Conservation (phyloP, 2,113 vertebrate genomes). For the Cryptotis parvus region DNA sequence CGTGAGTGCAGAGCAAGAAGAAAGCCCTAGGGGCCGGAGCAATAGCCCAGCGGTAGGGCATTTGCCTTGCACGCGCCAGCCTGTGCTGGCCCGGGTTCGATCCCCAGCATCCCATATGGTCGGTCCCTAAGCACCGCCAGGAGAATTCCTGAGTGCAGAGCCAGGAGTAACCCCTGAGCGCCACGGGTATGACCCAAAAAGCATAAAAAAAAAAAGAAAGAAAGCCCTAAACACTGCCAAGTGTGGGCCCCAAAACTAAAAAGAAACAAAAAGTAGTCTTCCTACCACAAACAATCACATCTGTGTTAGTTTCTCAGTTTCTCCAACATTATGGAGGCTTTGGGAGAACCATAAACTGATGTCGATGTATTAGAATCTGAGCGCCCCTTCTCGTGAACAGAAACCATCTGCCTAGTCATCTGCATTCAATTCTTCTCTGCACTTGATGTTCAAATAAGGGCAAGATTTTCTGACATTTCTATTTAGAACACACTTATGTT, state of each 20-base stretch:
- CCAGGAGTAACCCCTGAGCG: not conserved
- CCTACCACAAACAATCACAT: no score
- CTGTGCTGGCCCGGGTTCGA: not conserved
- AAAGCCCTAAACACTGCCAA: no score
- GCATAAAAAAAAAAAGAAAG: no score
- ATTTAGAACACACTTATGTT: not conserved
- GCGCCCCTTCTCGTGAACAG: not conserved
- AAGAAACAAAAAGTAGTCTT: no score
- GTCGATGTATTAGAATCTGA: not conserved
- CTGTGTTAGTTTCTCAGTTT: not conserved
- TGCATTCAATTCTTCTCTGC: not conserved
- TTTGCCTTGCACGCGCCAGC: no score
- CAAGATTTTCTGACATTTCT: not conserved
- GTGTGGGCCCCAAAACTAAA: no score
- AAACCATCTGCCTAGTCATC: not conserved
- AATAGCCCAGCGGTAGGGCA: no score
- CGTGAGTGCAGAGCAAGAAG: no score
- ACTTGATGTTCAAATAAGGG: not conserved
- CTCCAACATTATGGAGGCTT: not conserved
- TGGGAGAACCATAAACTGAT: conserved; percentile 11
- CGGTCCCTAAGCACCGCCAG: no score
- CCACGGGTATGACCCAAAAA: no score
- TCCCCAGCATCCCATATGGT: not conserved
- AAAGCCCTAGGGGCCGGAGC: no score
- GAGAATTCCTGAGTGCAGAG: no score